Conservation (phyloP, 2,797 vertebrate species). For the Chanos chanos region DNA sequence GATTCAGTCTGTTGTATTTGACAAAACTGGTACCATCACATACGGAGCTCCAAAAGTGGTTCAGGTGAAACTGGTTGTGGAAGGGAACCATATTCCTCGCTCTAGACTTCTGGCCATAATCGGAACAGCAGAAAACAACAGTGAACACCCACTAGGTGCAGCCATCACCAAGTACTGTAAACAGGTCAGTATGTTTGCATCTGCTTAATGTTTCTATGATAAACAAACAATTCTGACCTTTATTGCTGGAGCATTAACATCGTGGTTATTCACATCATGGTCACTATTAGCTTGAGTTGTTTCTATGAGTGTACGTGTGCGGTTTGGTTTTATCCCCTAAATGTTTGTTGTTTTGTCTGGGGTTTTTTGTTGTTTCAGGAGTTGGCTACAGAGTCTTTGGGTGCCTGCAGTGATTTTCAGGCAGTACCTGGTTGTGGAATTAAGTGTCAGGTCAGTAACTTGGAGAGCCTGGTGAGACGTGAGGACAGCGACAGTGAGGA, state of each 20-base stretch:
- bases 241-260: too few relatives aligned
- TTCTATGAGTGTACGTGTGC: not conserved
- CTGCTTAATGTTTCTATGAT: too few relatives aligned
- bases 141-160: conserved; percentile 92
- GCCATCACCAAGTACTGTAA: conserved; percentile 96
- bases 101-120: conserved; percentile 85
- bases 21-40: conserved; percentile 98
- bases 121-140: conserved; percentile 93
- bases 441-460: conserved; percentile 89
- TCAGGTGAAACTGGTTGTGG: conserved; percentile 84
- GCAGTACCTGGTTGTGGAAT: conserved; percentile 94
- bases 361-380: conserved; percentile 67
- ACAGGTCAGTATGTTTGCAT: too few relatives aligned
- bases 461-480: conserved; percentile 75
- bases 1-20: conserved; percentile 93
- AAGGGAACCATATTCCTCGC: conserved; percentile 82
- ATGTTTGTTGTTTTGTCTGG: too few relatives aligned
- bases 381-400: conserved; percentile 81
- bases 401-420: conserved; percentile 90
- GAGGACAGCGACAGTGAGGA: conserved; percentile 77
- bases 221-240: not conserved
- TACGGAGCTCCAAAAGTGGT: conserved; percentile 88
- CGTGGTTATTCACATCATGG: too few relatives aligned
- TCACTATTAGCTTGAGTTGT: too few relatives aligned
- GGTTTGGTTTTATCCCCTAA: not conserved